Evolutionary conservation across 2,888 invertebrate species (phyloP).

Genomic region (Drosophila infuscata): DNA sequence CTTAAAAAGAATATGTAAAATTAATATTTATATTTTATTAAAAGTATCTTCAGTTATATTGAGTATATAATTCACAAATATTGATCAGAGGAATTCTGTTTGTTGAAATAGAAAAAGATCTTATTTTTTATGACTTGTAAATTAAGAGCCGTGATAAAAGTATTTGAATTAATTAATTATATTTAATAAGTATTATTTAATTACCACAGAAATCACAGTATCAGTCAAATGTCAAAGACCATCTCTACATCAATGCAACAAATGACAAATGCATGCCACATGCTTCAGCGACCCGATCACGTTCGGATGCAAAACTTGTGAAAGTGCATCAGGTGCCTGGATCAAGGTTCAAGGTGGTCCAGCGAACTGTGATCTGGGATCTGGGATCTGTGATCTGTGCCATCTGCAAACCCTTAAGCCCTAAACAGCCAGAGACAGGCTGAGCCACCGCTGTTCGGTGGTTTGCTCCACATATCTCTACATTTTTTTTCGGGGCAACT

Average conservation of each 20-base stretch:
- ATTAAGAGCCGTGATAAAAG: background rate
- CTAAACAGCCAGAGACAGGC: constrained; percentile 6
- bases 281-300: constrained; percentile 1
- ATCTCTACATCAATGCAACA: background rate
- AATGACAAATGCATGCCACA: background rate
- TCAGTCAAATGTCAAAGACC: background rate
- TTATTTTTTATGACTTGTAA: background rate
- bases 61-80: too few species aligned
- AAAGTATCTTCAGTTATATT: too few species aligned
- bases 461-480: constrained; percentile 46
- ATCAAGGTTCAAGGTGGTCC: constrained; percentile 49
- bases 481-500: constrained; percentile 62
- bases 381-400: constrained; percentile 33
- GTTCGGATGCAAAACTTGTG: constrained; percentile 5
- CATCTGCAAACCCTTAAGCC: constrained; percentile 52
- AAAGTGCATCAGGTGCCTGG: constrained; percentile 11
- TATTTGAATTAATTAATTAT: too few species aligned
- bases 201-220: background rate
- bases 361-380: constrained; percentile 12
- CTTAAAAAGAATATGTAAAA: background rate
- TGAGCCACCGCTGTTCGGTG: constrained; percentile 8
- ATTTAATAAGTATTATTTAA: too few species aligned
- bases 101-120: background rate
- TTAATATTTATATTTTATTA: too few species aligned
- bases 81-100: background rate